phyloP scores from a whole-genome alignment of 1,140 invertebrate species.

The Archivesica marissinica region DNA sequence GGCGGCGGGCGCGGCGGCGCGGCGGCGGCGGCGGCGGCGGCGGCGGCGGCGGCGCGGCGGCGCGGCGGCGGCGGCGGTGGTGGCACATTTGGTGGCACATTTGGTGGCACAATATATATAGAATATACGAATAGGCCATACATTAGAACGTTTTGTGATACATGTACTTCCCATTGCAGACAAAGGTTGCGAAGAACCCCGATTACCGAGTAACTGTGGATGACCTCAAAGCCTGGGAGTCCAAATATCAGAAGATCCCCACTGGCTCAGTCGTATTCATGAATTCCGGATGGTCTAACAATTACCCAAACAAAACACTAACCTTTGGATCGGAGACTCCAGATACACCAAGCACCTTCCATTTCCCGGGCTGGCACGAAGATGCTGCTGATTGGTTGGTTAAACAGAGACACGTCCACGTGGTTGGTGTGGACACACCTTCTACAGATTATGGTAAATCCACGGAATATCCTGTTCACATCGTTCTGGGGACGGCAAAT shows the following conservation, averaged over 20 bases:
- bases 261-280: slow-evolving; percentile 72
- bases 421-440: slow-evolving; percentile 70
- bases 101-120: no score
- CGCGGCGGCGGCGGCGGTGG: no score
- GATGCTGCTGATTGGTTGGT: slow-evolving; percentile 71
- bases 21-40: no score
- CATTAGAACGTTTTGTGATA: no score
- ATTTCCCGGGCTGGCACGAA: slow-evolving; percentile 73
- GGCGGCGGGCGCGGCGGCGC: no score
- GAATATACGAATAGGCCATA: no score
- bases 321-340: slow-evolving; percentile 64
- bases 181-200: slow-evolving; percentile 64
- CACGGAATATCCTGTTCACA: slow-evolving; percentile 70
- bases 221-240: slow-evolving; percentile 74
- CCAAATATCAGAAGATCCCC: slow-evolving; percentile 69
- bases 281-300: slow-evolving; percentile 74
- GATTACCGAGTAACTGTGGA: slow-evolving; percentile 66
- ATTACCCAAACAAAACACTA: slow-evolving; percentile 68
- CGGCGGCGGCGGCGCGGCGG: no score
- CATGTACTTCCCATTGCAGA: not conserved
- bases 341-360: slow-evolving; percentile 64
- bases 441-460: slow-evolving; percentile 73
- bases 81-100: no score
- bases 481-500: slow-evolving; percentile 62
- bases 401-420: slow-evolving; percentile 65